Conservation (phyloP, 2,888 invertebrate species). For the Parthenolecanium corni region DNA sequence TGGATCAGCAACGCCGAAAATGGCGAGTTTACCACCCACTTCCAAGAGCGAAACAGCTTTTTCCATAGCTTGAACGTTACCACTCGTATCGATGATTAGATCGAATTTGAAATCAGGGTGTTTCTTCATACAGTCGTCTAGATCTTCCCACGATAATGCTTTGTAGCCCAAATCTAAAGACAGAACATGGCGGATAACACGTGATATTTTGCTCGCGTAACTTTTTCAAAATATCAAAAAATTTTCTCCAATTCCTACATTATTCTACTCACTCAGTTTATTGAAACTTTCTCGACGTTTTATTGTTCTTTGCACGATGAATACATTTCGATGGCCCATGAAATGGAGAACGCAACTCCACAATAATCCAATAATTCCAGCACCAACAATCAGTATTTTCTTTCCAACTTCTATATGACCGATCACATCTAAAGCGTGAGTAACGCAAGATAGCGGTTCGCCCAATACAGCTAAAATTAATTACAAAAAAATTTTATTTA, state of each 20-base stretch:
- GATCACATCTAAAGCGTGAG: slow-evolving; percentile 55
- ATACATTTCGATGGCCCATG: slow-evolving; percentile 56
- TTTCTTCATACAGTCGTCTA: slow-evolving; percentile 42
- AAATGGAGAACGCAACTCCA: slow-evolving; percentile 55
- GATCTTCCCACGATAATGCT: slow-evolving; percentile 30
- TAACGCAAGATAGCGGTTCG: slow-evolving; percentile 58
- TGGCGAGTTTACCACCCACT: slow-evolving; percentile 52
- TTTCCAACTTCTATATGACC: slow-evolving; percentile 49
- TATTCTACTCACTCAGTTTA: slow-evolving; percentile 42
- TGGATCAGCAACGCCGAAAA: slow-evolving; percentile 50
- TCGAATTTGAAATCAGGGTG: slow-evolving; percentile 46
- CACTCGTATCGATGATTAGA: slow-evolving; percentile 60
- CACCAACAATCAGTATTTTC: slow-evolving; percentile 53
- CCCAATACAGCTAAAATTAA: slow-evolving; percentile 50
- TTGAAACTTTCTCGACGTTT: slow-evolving; percentile 37
- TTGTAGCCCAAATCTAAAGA: slow-evolving; percentile 23
- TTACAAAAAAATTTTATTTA: too few species aligned
- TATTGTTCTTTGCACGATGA: slow-evolving; percentile 54
- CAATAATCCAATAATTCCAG: slow-evolving; percentile 58
- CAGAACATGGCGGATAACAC: not conserved
- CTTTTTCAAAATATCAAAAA: not conserved
- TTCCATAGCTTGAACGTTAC: slow-evolving; percentile 57
- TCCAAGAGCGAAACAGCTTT: slow-evolving; percentile 46
- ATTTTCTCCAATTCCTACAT: too few species aligned
- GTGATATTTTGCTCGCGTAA: not conserved